Conservation (phyloP, 2,888 invertebrate species). For the Coelogynopora nodosa region DNA sequence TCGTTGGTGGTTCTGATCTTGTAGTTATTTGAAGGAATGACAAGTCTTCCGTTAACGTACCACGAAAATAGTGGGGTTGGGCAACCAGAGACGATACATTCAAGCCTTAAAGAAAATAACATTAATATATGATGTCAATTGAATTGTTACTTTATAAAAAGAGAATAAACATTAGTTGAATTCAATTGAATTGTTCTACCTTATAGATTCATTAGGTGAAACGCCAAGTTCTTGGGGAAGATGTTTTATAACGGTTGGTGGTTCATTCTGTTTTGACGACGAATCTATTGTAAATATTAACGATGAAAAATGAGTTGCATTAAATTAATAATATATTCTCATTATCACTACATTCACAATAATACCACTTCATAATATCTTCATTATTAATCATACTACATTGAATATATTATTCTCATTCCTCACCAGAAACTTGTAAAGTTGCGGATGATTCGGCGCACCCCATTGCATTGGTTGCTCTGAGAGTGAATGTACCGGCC, state of each 20-base stretch:
- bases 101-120: slow-evolving; percentile 48
- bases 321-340: neutral
- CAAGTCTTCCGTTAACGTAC: slow-evolving; percentile 67
- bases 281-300: neutral
- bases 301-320: neutral
- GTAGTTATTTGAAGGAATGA: slow-evolving; percentile 66
- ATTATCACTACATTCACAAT: too few relatives aligned
- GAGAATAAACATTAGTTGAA: too few relatives aligned
- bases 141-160: too few relatives aligned
- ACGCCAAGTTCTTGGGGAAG: neutral
- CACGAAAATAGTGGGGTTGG: slow-evolving; percentile 60
- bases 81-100: slow-evolving; percentile 55
- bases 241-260: neutral
- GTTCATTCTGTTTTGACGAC: neutral
- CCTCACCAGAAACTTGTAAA: neutral
- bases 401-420: too few relatives aligned
- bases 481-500: neutral
- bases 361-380: too few relatives aligned
- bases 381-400: too few relatives aligned
- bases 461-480: neutral
- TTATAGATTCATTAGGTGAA: neutral
- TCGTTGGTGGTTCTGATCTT: slow-evolving; percentile 64
- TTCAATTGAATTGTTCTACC: neutral
- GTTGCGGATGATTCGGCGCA: neutral
- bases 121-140: neutral